phyloP scores from a whole-genome alignment of 2,888 invertebrate genomes.

The Eupithecia centaureata region DNA sequence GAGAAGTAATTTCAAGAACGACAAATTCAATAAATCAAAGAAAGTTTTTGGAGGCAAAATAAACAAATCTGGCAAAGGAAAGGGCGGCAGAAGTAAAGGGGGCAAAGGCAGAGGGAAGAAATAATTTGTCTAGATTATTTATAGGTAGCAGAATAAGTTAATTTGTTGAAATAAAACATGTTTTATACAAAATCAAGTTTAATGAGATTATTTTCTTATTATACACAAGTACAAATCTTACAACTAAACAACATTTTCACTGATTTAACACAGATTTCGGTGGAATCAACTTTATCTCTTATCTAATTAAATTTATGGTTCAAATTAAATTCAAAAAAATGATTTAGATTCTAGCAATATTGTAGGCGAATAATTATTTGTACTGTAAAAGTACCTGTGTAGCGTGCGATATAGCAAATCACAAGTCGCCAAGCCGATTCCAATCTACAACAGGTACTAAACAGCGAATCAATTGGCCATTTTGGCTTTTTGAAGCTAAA shows the following conservation, averaged over 20 bases:
- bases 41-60: conserved; percentile 74
- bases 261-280: conserved; percentile 30
- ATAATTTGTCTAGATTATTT: neutral
- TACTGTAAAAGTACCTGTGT: neutral
- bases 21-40: conserved; percentile 55
- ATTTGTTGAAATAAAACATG: conserved; percentile 25
- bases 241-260: conserved; percentile 30
- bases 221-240: conserved; percentile 35
- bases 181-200: conserved; percentile 36
- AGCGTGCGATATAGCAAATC: neutral
- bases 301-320: neutral
- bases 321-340: conserved; percentile 11
- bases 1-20: conserved; percentile 41
- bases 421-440: neutral
- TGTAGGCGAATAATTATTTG: neutral
- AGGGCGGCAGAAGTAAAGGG: conserved; percentile 57
- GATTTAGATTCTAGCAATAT: conserved; percentile 17
- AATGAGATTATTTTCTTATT: conserved; percentile 28
- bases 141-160: conserved; percentile 1
- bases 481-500: neutral
- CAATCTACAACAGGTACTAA: neutral
- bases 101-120: conserved; percentile 50
- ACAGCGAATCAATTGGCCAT: neutral
- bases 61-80: conserved; percentile 60
- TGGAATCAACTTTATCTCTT: conserved; percentile 19